phyloP scores from a whole-genome alignment of 2,113 vertebrate species.

The Rhabdornis inornatus region DNA sequence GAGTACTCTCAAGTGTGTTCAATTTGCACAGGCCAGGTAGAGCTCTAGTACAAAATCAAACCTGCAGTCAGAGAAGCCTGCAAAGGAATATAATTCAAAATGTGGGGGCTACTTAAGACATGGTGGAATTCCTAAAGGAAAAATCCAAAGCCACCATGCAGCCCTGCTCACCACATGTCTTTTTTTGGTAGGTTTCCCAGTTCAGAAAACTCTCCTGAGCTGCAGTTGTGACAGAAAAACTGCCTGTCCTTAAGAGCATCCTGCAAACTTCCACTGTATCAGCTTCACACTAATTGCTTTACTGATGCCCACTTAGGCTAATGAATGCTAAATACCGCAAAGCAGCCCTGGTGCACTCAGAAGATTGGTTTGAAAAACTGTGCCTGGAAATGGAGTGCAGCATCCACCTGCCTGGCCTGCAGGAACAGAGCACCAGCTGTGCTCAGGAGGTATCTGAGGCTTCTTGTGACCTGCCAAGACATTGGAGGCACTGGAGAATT shows the following conservation, averaged over 20 bases:
- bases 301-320: slow-evolving; percentile 3
- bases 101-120: neutral
- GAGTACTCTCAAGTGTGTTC: neutral
- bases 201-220: neutral
- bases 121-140: neutral
- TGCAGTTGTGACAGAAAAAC: neutral
- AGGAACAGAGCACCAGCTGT: neutral
- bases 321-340: neutral
- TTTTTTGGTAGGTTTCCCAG: neutral
- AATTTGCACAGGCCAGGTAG: neutral
- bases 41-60: neutral
- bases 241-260: neutral
- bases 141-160: neutral
- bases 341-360: neutral
- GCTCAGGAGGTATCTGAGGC: neutral
- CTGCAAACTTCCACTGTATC: neutral
- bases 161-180: rapidly evolving
- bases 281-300: neutral
- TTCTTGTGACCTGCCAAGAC: neutral
- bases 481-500: neutral
- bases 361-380: neutral
- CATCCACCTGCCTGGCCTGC: neutral
- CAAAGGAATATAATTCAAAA: neutral
- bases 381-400: neutral
- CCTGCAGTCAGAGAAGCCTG: neutral